Percentiles rank a stretch among this genome's conserved stretches.
Conservation (phyloP, 2,797 vertebrate genomes). For the Scomberomorus guttatus region DNA sequence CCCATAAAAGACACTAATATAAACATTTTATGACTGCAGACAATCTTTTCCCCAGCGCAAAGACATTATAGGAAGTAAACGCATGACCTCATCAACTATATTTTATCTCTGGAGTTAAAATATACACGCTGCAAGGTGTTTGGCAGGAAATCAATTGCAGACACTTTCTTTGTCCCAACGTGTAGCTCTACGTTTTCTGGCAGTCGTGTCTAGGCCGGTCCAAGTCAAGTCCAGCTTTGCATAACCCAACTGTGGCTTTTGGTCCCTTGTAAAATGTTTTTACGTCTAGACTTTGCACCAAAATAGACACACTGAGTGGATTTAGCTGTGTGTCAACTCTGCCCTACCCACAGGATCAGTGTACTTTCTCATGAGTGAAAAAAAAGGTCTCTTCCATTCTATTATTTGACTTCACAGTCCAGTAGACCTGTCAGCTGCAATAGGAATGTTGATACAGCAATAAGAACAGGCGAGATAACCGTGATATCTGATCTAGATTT, state of each 20-base stretch:
- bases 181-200: slow-evolving; percentile 32
- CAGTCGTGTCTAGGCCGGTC: slow-evolving; percentile 4
- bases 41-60: slow-evolving; percentile 76
- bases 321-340: slow-evolving; percentile 66
- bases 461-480: slow-evolving; percentile 35
- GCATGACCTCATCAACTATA: slow-evolving; percentile 73
- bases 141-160: slow-evolving; percentile 57
- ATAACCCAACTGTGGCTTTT: slow-evolving; percentile 69
- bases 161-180: slow-evolving; percentile 43
- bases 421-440: slow-evolving; percentile 51
- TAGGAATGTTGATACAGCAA: slow-evolving; percentile 42
- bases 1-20: slow-evolving; percentile 84
- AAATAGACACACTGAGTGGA: slow-evolving; percentile 77
- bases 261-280: slow-evolving; percentile 76
- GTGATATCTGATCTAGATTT: slow-evolving; percentile 43
- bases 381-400: slow-evolving; percentile 44
- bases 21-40: slow-evolving; percentile 82
- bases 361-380: slow-evolving; percentile 73
- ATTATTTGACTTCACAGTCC: slow-evolving; percentile 54
- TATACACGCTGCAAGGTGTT: slow-evolving; percentile 69
- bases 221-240: slow-evolving; percentile 54
- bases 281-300: slow-evolving; percentile 80
- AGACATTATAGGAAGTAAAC: slow-evolving; percentile 64
- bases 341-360: slow-evolving; percentile 54
- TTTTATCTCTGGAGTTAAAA: slow-evolving; percentile 64